A percentile compares a stretch with the other conserved stretches of the same genome.
phyloP scores from a whole-genome alignment of 2,888 invertebrate species.

The Sinopyrophorus schimmeli region DNA sequence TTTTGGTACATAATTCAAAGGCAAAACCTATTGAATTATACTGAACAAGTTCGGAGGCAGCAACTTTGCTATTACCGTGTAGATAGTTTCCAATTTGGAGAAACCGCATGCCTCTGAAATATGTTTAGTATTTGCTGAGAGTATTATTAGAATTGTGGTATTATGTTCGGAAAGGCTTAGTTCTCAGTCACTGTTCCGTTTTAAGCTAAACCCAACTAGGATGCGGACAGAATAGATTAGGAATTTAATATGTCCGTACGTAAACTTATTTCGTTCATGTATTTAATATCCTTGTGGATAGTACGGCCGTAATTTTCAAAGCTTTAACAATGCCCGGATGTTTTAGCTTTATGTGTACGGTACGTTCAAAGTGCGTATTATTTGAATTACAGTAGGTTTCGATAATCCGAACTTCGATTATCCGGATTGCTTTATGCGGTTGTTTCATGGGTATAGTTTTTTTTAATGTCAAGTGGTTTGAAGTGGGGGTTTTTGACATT shows the following conservation, averaged over 20 bases:
- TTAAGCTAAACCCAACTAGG: slow-evolving; percentile 31
- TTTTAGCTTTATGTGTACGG: no score
- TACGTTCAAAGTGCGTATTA: no score
- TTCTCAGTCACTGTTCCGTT: slow-evolving; percentile 21
- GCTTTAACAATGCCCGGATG: slow-evolving; percentile 12
- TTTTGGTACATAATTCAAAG: slow-evolving; percentile 26
- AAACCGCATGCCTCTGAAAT: slow-evolving; percentile 40
- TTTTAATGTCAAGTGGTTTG: no score
- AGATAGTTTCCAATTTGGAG: slow-evolving; percentile 43
- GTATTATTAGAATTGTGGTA: slow-evolving; percentile 41
- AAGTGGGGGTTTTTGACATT: no score
- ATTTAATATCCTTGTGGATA: slow-evolving; percentile 22
- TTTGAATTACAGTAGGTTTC: no score
- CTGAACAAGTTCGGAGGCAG: slow-evolving; percentile 18
- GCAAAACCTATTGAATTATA: slow-evolving; percentile 23
- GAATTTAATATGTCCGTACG: slow-evolving; percentile 21
- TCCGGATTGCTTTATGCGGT: no score
- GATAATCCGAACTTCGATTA: no score
- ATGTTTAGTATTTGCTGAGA: slow-evolving; percentile 40
- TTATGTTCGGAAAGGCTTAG: slow-evolving; percentile 35
- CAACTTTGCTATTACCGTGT: slow-evolving; percentile 36
- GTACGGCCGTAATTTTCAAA: slow-evolving; percentile 14
- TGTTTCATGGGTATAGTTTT: no score
- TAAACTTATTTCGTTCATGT: slow-evolving; percentile 19
- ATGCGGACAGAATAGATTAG: slow-evolving; percentile 32